phyloP scores from a whole-genome alignment of 2,113 vertebrate species.

The Falco punctatus region DNA sequence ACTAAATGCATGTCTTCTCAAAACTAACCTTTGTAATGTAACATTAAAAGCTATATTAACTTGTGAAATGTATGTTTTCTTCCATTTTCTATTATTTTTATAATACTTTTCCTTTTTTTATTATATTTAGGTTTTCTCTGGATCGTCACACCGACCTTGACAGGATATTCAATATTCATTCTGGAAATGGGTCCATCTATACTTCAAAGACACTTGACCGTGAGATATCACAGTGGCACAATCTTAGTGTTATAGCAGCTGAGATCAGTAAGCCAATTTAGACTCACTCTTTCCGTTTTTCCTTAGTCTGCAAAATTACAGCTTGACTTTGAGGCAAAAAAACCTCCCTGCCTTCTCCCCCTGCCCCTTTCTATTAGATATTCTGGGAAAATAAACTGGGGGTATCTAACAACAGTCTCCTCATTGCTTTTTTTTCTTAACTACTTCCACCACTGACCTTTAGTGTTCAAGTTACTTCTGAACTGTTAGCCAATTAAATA shows the following conservation, averaged over 20 bases:
- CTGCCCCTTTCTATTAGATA: neutral
- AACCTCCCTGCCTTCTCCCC: neutral
- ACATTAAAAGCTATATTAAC: neutral
- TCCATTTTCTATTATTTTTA: neutral
- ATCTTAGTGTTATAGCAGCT: conserved; percentile 83
- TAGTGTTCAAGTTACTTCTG: neutral
- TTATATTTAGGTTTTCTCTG: conserved; percentile 76
- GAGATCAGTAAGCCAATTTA: conserved; percentile 81
- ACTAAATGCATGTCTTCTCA: neutral
- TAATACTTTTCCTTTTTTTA: neutral
- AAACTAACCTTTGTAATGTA: neutral
- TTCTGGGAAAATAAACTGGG: neutral
- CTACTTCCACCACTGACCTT: neutral
- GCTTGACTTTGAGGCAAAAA: neutral
- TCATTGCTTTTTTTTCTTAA: neutral
- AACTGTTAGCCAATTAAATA: neutral
- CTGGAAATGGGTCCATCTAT: conserved; percentile 84
- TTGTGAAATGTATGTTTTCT: neutral
- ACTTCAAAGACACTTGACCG: conserved; percentile 83
- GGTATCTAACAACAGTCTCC: neutral
- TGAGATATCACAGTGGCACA: conserved; percentile 84
- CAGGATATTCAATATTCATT: conserved; percentile 85
- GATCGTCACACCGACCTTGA: conserved; percentile 86
- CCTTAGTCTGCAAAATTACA: neutral
- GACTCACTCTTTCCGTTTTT: neutral